Evolutionary conservation across 2,797 vertebrate genomes (phyloP).

Genomic region (Nannoperca obscura): DNA sequence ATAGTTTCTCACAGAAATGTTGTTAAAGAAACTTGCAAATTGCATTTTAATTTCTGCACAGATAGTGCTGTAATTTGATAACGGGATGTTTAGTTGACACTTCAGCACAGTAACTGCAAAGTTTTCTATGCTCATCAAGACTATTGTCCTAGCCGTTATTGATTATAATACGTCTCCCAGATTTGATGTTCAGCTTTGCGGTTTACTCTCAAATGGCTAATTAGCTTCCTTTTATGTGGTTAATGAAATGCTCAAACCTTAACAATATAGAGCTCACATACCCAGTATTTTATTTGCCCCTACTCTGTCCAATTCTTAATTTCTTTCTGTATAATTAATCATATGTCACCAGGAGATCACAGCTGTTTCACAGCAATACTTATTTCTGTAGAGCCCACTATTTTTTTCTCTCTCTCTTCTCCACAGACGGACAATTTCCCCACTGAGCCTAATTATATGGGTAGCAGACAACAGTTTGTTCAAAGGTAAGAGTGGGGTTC

Average conservation of each 20-base stretch:
- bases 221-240: slow-evolving; percentile 87
- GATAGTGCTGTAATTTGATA: slow-evolving; percentile 29
- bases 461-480: slow-evolving; percentile 99
- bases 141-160: slow-evolving; percentile 51
- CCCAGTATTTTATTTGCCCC: slow-evolving; percentile 19
- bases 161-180: slow-evolving; percentile 55
- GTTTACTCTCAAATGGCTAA: slow-evolving; percentile 88
- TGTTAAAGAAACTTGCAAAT: slow-evolving; percentile 29
- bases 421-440: slow-evolving; percentile 99
- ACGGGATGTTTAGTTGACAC: slow-evolving; percentile 32
- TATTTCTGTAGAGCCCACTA: slow-evolving; percentile 85
- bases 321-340: slow-evolving; percentile 90
- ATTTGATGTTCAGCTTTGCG: slow-evolving; percentile 88
- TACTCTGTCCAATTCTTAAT: slow-evolving; percentile 43
- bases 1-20: slow-evolving; percentile 24
- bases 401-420: slow-evolving; percentile 82
- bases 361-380: slow-evolving; percentile 90
- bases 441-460: slow-evolving; percentile 99
- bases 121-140: slow-evolving; percentile 56
- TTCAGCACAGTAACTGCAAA: slow-evolving; percentile 19
- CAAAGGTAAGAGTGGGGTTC: slow-evolving; percentile 97
- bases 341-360: slow-evolving; percentile 89
- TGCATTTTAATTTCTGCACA: slow-evolving; percentile 48
- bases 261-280: slow-evolving; percentile 81
- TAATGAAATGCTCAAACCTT: slow-evolving; percentile 91